Base-by-base conservation (phyloP, 2,113 vertebrate genomes). In the Chionomys nivalis region DNA sequence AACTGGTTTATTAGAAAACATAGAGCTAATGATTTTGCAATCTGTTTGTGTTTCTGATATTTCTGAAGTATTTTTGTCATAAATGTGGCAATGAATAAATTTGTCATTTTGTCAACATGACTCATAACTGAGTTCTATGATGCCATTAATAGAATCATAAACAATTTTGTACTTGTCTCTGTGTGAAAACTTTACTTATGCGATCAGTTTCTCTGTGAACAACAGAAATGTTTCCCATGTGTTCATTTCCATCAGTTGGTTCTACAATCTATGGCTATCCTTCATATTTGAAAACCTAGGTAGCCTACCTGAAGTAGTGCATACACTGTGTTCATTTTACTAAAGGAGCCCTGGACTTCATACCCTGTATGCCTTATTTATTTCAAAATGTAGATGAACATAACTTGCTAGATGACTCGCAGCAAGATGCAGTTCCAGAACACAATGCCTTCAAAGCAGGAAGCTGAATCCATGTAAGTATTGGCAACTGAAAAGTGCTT, bases 11-110 rank as follows among this genome's bases (percentile, higher is more conserved):
- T 63, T 83, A 42, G n/a, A 96, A 76, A 73, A 73, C 91, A 96
- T 9, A 1, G 14, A 61, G 52, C 19, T n/a, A 44, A 24, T 33
- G 28, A 55, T 94, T 94, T 91, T 75, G 28, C 7, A 95, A 90
- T 89, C 78, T 91, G 65, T n/a, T 87, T 4, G 63, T 72, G 73
- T 14, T 44, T 39, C 79, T 93, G 8, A 72, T 52, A 55, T 93
- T 94, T 95, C 47, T 91, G 93, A 94, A 93, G 87, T 86, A 85
- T 90, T 97, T 97, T 77, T 94, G 39, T 52, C n/a, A 44, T 63
- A 83, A 24, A 75, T 83, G n/a, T 52, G 75, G 47, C 44, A 93
- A 66, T 85, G 49, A 66, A 93, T 94, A 93, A 28, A 52, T 73
- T 93, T 97, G n/a, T 90, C 61, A 91, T 89, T 95, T 94, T 85